A percentile compares a stretch with the other conserved stretches of the same genome.
Conservation (phyloP, 2,113 vertebrate species). For the Apus apus region DNA sequence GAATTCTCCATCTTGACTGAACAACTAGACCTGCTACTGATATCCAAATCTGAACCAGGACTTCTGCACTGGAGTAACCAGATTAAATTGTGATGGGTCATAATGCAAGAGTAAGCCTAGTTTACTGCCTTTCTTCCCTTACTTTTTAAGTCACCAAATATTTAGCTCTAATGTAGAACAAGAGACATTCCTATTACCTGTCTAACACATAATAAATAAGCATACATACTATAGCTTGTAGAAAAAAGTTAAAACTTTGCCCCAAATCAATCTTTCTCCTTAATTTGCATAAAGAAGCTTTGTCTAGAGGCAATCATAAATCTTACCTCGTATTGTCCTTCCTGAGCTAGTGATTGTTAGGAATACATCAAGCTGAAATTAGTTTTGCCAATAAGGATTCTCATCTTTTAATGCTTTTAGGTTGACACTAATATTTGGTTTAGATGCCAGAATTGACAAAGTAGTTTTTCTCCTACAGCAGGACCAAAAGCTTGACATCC, state of each 20-base stretch:
- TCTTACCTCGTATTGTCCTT: not conserved
- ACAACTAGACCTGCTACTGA: not conserved
- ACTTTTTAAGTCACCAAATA: not conserved
- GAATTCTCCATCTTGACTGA: not conserved
- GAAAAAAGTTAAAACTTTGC: not conserved
- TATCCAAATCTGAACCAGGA: not conserved
- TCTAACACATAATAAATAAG: not conserved
- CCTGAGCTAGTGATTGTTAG: not conserved
- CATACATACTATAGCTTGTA: not conserved
- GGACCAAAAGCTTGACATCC: not conserved
- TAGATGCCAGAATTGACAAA: constrained; percentile 1
- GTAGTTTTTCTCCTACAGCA: not conserved
- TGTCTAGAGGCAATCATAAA: not conserved
- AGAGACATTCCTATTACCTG: not conserved
- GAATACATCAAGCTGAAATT: not conserved
- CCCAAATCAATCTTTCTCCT: not conserved
- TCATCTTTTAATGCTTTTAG: constrained; percentile 8
- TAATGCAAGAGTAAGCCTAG: not conserved
- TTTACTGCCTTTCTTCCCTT: not conserved
- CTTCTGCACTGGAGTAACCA: not conserved
- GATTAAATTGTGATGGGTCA: not conserved
- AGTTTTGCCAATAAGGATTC: not conserved
- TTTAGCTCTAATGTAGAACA: not conserved
- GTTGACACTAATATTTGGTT: not conserved
- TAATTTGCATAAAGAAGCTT: not conserved